Evolutionary conservation across 1,140 invertebrate genomes (phyloP).

Genomic region (Sycobia sp.): DNA sequence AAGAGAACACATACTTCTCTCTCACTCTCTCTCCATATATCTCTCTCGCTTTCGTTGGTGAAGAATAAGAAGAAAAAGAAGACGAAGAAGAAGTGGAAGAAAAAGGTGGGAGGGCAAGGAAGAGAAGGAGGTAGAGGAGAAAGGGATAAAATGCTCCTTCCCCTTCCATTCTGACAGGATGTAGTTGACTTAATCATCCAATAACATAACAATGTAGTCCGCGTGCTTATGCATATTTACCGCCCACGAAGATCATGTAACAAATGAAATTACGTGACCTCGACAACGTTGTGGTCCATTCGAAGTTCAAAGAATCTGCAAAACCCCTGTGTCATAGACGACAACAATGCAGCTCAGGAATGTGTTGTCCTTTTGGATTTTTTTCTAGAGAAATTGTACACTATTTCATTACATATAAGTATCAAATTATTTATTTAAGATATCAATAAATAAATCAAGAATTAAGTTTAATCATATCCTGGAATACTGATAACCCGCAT

Average conservation of each 20-base stretch:
- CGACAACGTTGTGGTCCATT: neutral
- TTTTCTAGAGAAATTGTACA: too few relatives aligned
- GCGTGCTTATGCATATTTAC: neutral
- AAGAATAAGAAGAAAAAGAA: slow-evolving; percentile 40
- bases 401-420: too few relatives aligned
- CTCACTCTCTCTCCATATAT: too few relatives aligned
- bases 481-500: too few relatives aligned
- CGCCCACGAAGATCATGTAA: neutral
- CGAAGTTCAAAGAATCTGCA: too few relatives aligned
- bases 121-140: slow-evolving; percentile 25
- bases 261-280: neutral
- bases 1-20: slow-evolving; percentile 9
- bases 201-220: slow-evolving; percentile 24
- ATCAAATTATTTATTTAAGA: too few relatives aligned
- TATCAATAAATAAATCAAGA: too few relatives aligned
- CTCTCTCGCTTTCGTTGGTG: slow-evolving; percentile 8
- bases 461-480: too few relatives aligned
- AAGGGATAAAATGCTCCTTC: slow-evolving; percentile 35
- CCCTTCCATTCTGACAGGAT: too few relatives aligned
- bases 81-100: slow-evolving; percentile 6
- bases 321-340: too few relatives aligned
- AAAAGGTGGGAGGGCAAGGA: slow-evolving; percentile 27
- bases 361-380: too few relatives aligned
- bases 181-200: slow-evolving; percentile 17
- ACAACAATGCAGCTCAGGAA: too few relatives aligned